Conservation (phyloP, 2,888 invertebrate genomes). For the Phorcus lineatus region DNA sequence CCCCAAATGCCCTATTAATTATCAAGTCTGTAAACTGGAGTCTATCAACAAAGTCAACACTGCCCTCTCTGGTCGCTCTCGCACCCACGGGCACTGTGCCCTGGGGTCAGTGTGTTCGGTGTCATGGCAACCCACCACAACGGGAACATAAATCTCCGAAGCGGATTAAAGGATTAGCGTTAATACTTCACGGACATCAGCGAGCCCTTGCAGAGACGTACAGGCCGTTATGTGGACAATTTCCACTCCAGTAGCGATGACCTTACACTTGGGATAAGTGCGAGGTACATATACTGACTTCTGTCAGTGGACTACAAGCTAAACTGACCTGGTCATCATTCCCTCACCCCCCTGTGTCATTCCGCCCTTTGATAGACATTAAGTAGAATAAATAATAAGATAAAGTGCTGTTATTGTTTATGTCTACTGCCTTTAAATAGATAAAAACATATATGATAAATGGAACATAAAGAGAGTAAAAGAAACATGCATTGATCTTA, state of each 20-base stretch:
- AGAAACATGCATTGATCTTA: no score
- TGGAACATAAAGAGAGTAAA: no score
- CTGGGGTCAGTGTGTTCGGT: background rate
- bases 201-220: background rate
- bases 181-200: background rate
- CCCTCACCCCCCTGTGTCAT: background rate
- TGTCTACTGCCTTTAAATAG: no score
- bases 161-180: background rate
- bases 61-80: no score
- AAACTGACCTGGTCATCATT: background rate
- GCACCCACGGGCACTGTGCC: background rate
- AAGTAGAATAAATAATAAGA: no score
- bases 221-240: background rate
- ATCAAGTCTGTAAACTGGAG: background rate
- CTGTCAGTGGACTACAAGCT: no score
- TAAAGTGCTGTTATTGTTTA: no score
- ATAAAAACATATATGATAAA: no score
- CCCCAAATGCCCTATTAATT: background rate
- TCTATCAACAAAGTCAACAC: background rate
- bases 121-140: background rate
- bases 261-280: background rate
- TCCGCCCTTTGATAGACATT: background rate
- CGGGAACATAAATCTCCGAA: background rate
- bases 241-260: background rate
- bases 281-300: no score